Evolutionary conservation across 2,888 invertebrate genomes (phyloP).

Genomic region (Dermolepida albohirtum): DNA sequence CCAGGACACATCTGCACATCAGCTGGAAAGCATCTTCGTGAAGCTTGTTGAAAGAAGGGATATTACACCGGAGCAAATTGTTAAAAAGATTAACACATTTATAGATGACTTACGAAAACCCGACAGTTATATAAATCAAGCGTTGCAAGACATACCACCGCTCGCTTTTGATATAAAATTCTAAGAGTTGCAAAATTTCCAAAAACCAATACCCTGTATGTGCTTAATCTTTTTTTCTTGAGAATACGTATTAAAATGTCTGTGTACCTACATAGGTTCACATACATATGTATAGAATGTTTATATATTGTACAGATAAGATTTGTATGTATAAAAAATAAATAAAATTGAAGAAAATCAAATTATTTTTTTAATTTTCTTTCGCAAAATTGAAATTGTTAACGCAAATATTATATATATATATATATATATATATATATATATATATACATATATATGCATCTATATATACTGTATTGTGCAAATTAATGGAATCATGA

Average conservation of each 20-base stretch:
- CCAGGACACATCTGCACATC: conserved; percentile 70
- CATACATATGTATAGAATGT: conserved; percentile 6
- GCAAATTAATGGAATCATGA: no score
- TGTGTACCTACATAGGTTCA: no score
- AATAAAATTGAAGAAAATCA: no score
- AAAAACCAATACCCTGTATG: not conserved
- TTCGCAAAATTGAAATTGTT: no score
- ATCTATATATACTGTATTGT: no score
- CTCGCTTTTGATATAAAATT: conserved; percentile 53
- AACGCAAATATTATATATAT: no score
- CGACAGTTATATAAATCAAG: conserved; percentile 70
- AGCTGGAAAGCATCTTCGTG: conserved; percentile 69
- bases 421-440: no score
- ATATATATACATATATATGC: no score
- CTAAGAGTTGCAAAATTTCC: not conserved
- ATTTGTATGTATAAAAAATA: no score
- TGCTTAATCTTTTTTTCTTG: not conserved
- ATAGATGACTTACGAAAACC: conserved; percentile 70
- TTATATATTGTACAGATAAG: conserved; percentile 12
- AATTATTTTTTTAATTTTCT: no score
- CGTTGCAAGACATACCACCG: conserved; percentile 71
- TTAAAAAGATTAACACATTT: conserved; percentile 69
- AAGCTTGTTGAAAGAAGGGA: conserved; percentile 72
- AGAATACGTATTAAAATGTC: not conserved
- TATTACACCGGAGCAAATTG: conserved; percentile 71